These are phyloP conservation scores for Vulpes ferrilata DNA, from an alignment of 2,113 vertebrate genomes.

Conservation along the genomic window DNA sequence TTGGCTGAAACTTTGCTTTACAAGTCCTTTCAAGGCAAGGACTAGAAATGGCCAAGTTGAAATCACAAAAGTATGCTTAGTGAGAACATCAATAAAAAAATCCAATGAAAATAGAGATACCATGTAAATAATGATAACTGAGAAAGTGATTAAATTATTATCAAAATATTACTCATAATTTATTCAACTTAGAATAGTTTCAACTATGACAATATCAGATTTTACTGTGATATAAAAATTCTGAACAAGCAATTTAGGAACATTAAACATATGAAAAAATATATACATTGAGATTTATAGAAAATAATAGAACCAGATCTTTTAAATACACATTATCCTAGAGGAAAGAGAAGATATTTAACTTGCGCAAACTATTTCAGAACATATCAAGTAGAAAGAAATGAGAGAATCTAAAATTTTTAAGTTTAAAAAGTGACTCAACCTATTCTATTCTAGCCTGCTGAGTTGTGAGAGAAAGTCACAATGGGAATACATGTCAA, in stretches of 20 bases:
- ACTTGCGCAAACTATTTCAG: not conserved
- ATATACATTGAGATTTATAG: not conserved
- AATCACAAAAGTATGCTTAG: slow-evolving; percentile 46
- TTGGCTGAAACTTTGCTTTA: not conserved
- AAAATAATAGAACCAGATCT: slow-evolving; percentile 13
- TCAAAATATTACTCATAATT: slow-evolving; percentile 13
- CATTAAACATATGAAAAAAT: not conserved
- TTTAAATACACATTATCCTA: not conserved
- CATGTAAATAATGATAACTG: not conserved
- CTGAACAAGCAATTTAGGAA: not conserved
- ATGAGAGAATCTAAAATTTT: slow-evolving; percentile 55
- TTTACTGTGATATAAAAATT: slow-evolving; percentile 12
- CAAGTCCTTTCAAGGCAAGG: slow-evolving; percentile 26
- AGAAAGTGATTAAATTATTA: not conserved
- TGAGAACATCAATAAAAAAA: not conserved
- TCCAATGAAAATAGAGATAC: not conserved
- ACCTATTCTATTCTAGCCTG: not conserved
- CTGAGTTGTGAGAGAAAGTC: slow-evolving; percentile 65
- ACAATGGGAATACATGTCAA: slow-evolving; percentile 44
- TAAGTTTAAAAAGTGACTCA: slow-evolving; percentile 54
- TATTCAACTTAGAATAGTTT: not conserved
- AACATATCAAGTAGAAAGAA: slow-evolving; percentile 15
- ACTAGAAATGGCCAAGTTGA: not conserved
- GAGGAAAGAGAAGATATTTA: slow-evolving; percentile 11
- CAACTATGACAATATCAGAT: not conserved